Base-by-base conservation (phyloP, 1,140 invertebrate species). In the Drosophila nikananu region DNA sequence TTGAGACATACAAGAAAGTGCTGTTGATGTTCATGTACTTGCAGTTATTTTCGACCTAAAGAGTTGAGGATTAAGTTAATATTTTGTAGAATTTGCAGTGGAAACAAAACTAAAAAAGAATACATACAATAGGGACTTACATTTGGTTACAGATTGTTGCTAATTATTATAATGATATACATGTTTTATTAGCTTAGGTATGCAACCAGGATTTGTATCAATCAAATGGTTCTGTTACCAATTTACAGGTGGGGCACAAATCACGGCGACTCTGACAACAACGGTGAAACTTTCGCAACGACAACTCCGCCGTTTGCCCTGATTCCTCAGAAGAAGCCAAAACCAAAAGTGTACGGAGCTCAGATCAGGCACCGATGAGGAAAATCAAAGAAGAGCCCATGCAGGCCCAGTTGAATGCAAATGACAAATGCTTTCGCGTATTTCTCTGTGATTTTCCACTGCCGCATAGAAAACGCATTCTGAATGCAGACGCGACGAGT, bases 261-360 rank as follows among this genome's bases (percentile, higher is more conserved):
- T 89, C 80, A 78, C 52, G 8, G 42, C 8, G 15, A 49, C 46
- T 58, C 68, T 80, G 82, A 55, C 79, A 82, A 75, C 72, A 86
- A 79, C 72, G 72, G 83, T 78, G 87, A 80, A 80, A 87, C 84
- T 87, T 87, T 89, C 73, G 52, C 52, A 17, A 65, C 71, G 67
- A 86, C 81, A 66, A 65, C 46, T 48, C 23, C 46, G 2, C 19
- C 5, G 12, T 51, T 86, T 87, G 83, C 84, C 83, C 83, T 89
- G 83, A 77, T 87, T 87, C 89, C 42, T 30, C 49, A 86, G 65
- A 61, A 68, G 25, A 68, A 62, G 32, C 32, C 30, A 58, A 39
- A 42, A 35, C 32, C 30, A 58, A 39, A 42, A 35, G 27, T 49
- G 58, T 23, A 27, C 37, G 21, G 42, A 27, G 30, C 44, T 48